Base-by-base conservation (phyloP, 2,888 invertebrate genomes). In the Tetropium fuscum region DNA sequence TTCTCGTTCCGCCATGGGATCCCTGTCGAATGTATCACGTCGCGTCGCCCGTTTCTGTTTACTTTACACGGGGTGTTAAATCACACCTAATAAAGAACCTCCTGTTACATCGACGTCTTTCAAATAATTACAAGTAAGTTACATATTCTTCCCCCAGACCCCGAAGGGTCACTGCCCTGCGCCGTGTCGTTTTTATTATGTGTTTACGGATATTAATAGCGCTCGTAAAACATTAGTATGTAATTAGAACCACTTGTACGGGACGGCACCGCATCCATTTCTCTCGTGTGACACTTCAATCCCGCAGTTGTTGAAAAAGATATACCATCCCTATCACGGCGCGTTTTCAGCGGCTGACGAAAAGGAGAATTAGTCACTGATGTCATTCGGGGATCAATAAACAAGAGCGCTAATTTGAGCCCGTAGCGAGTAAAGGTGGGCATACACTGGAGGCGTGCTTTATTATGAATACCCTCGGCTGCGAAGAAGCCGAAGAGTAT, bases 171-270 rank as follows among this genome's bases (percentile, higher is more conserved):
- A 47, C 43, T 53, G 58, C 36, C 47, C 53, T 32, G 40, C 19
- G 34, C 45, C 48, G 40, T 40, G 47, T 58, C 53, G 41, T 53
- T 40, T 56, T 48, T 48, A 41, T 20, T 40, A 48, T 40, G 48
- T 58, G 53, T 48, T 43, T 34, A 55, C 22, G 43, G 41, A 48
- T 53, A 48, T 53, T 58, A 58, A 58, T 53, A 48, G 58, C 11
- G 16, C 47, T 43, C 41, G 58, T 53, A 48, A 58, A 58, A 53
- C 48, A 53, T 58, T 53, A 43, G 53, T 48, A 53, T 32, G 48
- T 58, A 48, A 58, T 58, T 58, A 53, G 48, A 58, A 58, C 53
- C 58, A 47, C 53, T 58, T 58, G 49, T 53, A 53, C 53, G 41
- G 41, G 25, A 32, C 41, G 25, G 19, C 41, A 18, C 22, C 19